Evolutionary conservation across 2,113 vertebrate species (phyloP), one percentile per base, ranked within the genome.

Genomic region (Lamprologus ornatipinnis): DNA sequence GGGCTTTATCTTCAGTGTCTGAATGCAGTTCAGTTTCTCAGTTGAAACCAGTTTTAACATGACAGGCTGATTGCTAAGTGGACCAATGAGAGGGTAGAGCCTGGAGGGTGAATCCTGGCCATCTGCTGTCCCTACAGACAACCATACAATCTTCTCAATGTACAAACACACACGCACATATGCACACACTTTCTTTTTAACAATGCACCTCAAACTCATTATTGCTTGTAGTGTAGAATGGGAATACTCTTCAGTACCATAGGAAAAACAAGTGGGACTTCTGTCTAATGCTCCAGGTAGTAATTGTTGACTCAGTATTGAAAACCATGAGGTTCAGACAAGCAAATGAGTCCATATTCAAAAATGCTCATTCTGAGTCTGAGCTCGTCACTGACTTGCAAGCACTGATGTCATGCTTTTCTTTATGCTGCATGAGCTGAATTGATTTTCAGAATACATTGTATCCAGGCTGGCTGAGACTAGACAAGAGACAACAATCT

Each of bases 71-170:
- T 70, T 80, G 42, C 73, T 84, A 40, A 73, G 33, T 83, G 51
- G 83, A 84, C 87, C 84, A 83, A 87, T 31, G 4, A 65, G 42
- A 88, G 58, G 40, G 81, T n/a, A 82, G 80, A 81, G 73, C 82
- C 91, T 79, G 11, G 10, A 87, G 87, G 93, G 78, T 17, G 17
- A 80, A 68, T 88, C 31, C 84, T 80, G 78, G 70, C 89, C 92
- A 94, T 92, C 93, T 92, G 92, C 83, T 86, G 54, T 87, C 81
- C 87, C 26, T 83, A 73, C 42, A 86, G 79, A 85, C 80, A 84
- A n/a, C 14, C 28, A 80, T 75, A 19, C 21, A 80, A 85, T 21
- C 53, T 85, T 73, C 35, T 85, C 65, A 68, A 23, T 42, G 28
- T 4, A 37, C 45, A 82, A 85, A 81, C 82, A 87, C 78, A 75